Base-by-base conservation (phyloP, 2,888 invertebrate genomes). In the Matsumyia berberina region DNA sequence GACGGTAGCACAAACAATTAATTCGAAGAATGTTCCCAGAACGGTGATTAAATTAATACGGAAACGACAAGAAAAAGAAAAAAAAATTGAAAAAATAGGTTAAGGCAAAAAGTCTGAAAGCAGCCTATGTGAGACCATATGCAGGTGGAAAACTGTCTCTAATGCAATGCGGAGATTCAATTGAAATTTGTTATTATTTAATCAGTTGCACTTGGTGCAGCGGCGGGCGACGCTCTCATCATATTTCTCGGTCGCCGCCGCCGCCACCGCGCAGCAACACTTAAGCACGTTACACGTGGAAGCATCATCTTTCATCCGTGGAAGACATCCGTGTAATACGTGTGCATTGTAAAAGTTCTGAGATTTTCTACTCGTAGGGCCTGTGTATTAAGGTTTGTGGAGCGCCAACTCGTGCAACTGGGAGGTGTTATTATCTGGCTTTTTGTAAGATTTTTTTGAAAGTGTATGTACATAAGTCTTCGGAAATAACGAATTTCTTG, bases 11-110 rank as follows among this genome's bases (percentile, higher is more conserved):
- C 55, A 66, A 72, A 72, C 77, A 82, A 82, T 82, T 78, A 78
- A 72, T 78, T 70, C 66, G 58, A 82, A 69, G 77, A 82, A 82
- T 66, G 33, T 78, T 82, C 82, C 82, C 82, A 82, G 58, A 66
- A 72, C 37, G 58, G 66, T 76, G 76, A 69, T 76, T 74, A 74
- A 74, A 69, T 74, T 80, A 62, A 55, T 69, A 62, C 64, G 57
- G 64, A 64, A 74, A 64, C n/a, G 9, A 15, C 7, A 31, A 69
- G 12, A 66, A 17, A 46, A 35, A 66, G n/a, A 53, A 33, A 19
- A 44, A 57, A 66, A 58, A 15, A 24, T 33, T 35, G 8, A 46
- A 12, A 24, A 81, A 58, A 53, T 81, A 64, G 76, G 81, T 81
- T 76, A 81, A 55, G 74, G 67, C 60, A 62, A 49, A 15, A 11